phyloP scores from a whole-genome alignment of 2,888 invertebrate genomes.

The Lasius fuliginosus region DNA sequence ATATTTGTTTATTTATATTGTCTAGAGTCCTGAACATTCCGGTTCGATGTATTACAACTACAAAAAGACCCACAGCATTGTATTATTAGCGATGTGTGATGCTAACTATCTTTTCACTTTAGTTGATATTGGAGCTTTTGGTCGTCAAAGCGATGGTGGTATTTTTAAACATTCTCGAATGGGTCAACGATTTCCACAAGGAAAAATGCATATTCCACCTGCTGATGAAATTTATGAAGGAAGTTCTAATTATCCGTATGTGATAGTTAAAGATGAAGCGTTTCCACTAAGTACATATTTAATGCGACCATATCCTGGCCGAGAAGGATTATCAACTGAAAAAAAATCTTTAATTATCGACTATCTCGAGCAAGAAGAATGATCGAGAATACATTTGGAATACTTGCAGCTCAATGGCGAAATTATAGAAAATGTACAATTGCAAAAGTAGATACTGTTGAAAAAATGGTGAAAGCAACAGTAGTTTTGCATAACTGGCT shows the following conservation, averaged over 20 bases:
- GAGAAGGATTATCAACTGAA: neutral
- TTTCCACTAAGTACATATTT: conserved; percentile 1
- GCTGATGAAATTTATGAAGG: neutral
- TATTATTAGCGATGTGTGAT: neutral
- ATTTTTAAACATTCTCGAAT: neutral
- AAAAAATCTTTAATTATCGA: neutral
- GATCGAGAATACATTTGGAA: neutral
- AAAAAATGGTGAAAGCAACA: conserved; percentile 1
- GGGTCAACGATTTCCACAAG: neutral
- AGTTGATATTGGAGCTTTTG: neutral
- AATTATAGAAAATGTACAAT: neutral
- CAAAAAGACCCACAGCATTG: neutral
- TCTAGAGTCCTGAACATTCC: too few species aligned
- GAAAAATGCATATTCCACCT: neutral
- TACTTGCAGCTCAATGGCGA: neutral
- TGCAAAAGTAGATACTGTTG: neutral
- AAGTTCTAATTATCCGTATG: neutral
- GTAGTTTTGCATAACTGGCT: neutral
- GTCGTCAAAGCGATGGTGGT: neutral
- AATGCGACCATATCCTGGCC: conserved; percentile 5
- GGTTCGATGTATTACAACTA: neutral
- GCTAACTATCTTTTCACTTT: neutral
- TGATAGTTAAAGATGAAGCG: conserved; percentile 4
- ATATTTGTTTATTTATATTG: neutral
- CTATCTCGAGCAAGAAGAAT: neutral